Percentiles rank a stretch among this genome's conserved stretches.
Conservation (phyloP, 2,888 invertebrate genomes). For the Lamellibrachia columna region DNA sequence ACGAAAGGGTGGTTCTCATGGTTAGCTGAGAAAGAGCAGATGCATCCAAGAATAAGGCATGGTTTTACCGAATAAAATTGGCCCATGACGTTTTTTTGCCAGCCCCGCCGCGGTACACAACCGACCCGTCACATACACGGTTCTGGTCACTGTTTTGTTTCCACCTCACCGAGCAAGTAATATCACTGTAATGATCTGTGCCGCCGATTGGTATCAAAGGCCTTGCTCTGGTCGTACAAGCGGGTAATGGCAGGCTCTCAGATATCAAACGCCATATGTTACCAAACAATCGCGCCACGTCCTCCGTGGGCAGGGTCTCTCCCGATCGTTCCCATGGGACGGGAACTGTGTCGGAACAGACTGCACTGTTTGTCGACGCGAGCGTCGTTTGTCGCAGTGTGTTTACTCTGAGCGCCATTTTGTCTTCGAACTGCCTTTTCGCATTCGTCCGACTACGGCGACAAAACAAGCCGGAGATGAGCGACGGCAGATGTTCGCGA, state of each 20-base stretch:
- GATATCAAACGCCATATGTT: conserved; percentile 16
- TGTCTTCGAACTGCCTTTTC: neutral
- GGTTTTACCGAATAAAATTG: neutral
- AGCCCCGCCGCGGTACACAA: neutral
- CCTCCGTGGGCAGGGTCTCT: neutral
- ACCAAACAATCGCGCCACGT: neutral
- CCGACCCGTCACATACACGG: neutral
- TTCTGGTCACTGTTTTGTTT: neutral
- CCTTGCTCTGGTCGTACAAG: neutral
- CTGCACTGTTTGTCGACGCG: neutral
- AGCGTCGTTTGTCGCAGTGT: neutral
- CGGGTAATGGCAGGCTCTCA: neutral
- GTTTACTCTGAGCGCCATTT: neutral
- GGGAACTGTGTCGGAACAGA: neutral
- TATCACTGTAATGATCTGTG: neutral
- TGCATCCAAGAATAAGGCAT: neutral
- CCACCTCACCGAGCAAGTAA: neutral
- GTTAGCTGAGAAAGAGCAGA: neutral
- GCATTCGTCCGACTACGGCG: neutral
- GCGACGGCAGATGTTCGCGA: neutral
- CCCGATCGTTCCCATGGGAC: neutral
- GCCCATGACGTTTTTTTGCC: neutral
- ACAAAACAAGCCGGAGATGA: neutral
- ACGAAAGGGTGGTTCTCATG: neutral
- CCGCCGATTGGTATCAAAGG: neutral